Conservation (phyloP, 2,113 vertebrate genomes). For the Aegypius monachus region DNA sequence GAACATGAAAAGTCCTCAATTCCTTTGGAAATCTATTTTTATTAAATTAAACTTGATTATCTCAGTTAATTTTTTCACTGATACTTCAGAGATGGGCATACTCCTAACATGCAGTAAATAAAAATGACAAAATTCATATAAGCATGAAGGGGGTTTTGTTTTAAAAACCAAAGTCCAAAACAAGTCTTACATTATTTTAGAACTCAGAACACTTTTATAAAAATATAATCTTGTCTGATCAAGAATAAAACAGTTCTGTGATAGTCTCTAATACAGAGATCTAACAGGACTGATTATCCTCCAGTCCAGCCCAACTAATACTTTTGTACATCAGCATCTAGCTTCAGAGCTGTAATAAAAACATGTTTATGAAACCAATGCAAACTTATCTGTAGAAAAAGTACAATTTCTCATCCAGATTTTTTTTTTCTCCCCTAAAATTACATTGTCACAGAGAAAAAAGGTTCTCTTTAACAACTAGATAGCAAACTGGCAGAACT, state of each 20-base stretch:
- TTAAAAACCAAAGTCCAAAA: not conserved
- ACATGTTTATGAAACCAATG: not conserved
- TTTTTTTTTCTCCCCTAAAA: not conserved
- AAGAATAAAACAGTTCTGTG: not conserved
- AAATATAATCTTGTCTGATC: not conserved
- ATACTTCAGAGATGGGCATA: not conserved
- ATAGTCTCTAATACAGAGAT: not conserved
- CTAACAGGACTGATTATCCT: not conserved
- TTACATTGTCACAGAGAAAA: not conserved
- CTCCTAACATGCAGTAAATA: not conserved
- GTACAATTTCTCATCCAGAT: fast-evolving
- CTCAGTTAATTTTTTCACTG: not conserved
- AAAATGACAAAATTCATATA: not conserved
- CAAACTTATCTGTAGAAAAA: not conserved
- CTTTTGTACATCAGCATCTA: not conserved
- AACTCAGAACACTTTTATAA: not conserved
- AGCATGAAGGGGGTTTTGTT: not conserved
- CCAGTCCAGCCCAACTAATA: not conserved
- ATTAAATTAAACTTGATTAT: not conserved
- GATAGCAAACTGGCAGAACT: not conserved
- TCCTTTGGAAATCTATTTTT: not conserved
- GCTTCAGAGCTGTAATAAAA: not conserved
- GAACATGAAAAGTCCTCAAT: not conserved
- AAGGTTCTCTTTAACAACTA: not conserved
- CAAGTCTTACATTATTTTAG: not conserved